A percentile compares a stretch with the other conserved stretches of the same genome.
These are phyloP conservation scores for Trematomus bernacchii DNA, from an alignment of 2,797 vertebrate species.

Conservation along the genomic window DNA sequence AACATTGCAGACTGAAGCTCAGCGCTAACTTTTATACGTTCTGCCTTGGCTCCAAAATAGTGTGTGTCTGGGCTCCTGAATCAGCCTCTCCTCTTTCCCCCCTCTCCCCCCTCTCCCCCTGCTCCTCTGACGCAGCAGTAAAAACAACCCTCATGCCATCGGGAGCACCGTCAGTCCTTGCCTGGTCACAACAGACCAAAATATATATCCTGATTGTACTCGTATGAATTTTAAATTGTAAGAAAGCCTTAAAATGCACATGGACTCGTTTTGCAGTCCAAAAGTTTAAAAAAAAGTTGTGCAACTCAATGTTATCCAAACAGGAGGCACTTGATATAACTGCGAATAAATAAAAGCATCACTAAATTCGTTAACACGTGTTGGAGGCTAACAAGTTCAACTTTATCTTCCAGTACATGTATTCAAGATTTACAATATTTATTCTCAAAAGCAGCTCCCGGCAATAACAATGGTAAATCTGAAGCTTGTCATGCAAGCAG, in stretches of 20 bases:
- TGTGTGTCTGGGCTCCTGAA: too few relatives aligned
- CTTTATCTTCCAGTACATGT: neutral
- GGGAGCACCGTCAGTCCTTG: too few relatives aligned
- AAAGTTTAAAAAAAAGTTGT: neutral
- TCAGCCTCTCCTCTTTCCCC: too few relatives aligned
- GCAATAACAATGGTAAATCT: neutral
- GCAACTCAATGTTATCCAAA: neutral
- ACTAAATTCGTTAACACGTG: neutral
- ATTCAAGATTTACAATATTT: too few relatives aligned
- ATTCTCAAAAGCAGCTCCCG: neutral
- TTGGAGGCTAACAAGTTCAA: neutral
- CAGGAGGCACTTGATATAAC: neutral
- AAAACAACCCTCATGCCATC: too few relatives aligned
- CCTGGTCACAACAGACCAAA: too few relatives aligned
- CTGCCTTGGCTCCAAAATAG: too few relatives aligned
- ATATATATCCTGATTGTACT: too few relatives aligned
- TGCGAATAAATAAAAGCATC: neutral
- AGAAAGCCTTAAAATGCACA: neutral
- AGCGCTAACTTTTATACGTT: too few relatives aligned
- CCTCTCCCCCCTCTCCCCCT: too few relatives aligned
- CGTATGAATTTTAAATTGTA: neutral
- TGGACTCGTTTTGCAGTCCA: neutral
- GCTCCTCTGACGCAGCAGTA: too few relatives aligned
- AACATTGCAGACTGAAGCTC: too few relatives aligned
- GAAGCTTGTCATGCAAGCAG: neutral